A percentile compares a stretch with the other conserved stretches of the same genome.
Conservation (phyloP, 2,888 invertebrate species). For the Stratiomys singularior region DNA sequence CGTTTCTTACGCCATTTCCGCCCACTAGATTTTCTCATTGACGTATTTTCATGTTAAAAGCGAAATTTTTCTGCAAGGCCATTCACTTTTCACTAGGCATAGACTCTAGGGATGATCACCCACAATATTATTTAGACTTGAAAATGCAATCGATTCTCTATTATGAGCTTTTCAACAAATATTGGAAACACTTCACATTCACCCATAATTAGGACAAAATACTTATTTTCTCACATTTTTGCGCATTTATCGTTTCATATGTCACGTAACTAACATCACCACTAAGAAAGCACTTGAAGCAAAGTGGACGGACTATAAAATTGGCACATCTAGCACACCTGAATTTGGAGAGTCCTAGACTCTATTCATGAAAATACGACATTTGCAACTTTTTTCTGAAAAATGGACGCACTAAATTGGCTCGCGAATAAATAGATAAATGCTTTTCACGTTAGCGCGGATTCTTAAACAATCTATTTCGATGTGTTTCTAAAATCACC, state of each 20-base stretch:
- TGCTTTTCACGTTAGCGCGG: background rate
- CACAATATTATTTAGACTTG: background rate
- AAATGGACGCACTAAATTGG: background rate
- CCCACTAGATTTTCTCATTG: conserved; percentile 46
- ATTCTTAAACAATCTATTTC: conserved; percentile 37
- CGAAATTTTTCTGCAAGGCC: conserved; percentile 13
- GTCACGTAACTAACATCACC: conserved; percentile 14
- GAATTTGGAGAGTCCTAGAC: conserved; percentile 23
- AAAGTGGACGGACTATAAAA: background rate
- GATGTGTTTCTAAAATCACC: conserved; percentile 9
- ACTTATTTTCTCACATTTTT: conserved; percentile 36
- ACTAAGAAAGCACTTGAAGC: background rate
- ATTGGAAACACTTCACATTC: background rate
- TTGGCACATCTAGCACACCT: conserved; percentile 28
- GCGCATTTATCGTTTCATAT: background rate
- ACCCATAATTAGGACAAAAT: background rate
- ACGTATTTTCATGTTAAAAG: conserved; percentile 17
- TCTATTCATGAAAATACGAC: background rate
- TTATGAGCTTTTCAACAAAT: background rate
- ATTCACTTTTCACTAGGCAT: background rate
- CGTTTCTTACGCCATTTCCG: conserved; percentile 47
- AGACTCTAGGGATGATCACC: too few relatives aligned
- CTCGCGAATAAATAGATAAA: conserved; percentile 1
- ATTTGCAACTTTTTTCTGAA: background rate
- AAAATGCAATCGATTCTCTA: background rate